phyloP scores from a whole-genome alignment of 2,797 vertebrate genomes.

The Meriones psammophilus region DNA sequence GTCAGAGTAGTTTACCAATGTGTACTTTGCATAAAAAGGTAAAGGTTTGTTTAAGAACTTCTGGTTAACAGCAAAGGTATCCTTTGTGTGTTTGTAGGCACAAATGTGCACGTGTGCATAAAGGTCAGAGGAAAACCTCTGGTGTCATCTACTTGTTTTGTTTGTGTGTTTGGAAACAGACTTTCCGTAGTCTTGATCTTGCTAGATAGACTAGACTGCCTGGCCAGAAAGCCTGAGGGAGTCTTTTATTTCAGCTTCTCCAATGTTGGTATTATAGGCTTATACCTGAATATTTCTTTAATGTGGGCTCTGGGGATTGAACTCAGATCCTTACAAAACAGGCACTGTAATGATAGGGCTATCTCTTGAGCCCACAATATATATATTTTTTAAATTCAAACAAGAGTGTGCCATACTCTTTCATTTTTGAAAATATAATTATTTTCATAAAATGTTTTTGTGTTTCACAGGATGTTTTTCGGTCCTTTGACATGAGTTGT shows the following conservation, averaged over 20 bases:
- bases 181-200: background rate
- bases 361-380: background rate
- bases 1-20: background rate
- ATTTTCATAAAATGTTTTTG: background rate
- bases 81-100: background rate
- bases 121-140: background rate
- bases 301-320: background rate
- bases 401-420: background rate
- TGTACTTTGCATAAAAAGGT: rapidly evolving
- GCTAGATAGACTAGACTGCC: background rate
- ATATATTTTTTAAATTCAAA: background rate
- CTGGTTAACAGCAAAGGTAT: background rate
- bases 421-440: background rate
- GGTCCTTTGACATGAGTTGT: background rate
- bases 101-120: background rate
- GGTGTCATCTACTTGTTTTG: background rate
- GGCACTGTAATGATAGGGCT: background rate
- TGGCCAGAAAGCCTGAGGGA: background rate
- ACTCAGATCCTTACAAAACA: background rate
- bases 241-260: background rate
- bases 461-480: background rate
- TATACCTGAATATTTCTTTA: background rate
- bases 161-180: background rate
- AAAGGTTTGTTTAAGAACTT: background rate
- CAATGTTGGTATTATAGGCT: background rate